Base-by-base conservation (phyloP, 1,140 invertebrate species). In the Drosophila miranda region DNA sequence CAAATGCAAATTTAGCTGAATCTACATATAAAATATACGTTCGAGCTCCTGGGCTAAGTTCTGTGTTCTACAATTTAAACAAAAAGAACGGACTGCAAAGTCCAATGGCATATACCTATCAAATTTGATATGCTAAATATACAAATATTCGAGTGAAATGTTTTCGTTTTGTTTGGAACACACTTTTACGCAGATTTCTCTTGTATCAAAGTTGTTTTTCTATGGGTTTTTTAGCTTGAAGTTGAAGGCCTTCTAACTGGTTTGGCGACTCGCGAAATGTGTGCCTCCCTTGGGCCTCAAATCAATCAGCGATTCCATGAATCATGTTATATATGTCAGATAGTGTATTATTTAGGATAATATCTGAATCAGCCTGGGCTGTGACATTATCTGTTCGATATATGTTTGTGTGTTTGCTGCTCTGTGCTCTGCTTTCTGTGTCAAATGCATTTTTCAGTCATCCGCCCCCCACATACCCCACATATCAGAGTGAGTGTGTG, bases 371-470 rank as follows among this genome's bases (percentile, higher is more conserved):
- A 16, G 16, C 8, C 8, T 3, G 8, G 53, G 41, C 41, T 44
- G 16, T 44, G 53, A 14, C 42, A 43, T 44, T 46, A 21, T 57
- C 28, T 66, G 57, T 38, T 13, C 55, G 4, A 28, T 43, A 30
- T 44, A 42, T 58, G 1, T 28, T 7, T 28, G 28, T 28, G 28
- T 60, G 42, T 44, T 45, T 43, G 8, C 44, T 63, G 34, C 34
- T 38, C 34, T 13, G 34, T 14, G 14, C 16, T 19, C 14, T 57
- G 38, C 49, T 78, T 80, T 86, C 68, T 84, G 82, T 84, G 81
- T 86, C 81, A 81, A 86, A 77, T 84, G 81, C 81, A 84, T 84
- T 84, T 84, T 86, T 63, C 81, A 84, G 81, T 86, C 81, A 84
- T 86, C 77, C 74, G 59, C 78, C 76, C 48, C 50, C 78, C 19